phyloP scores from a whole-genome alignment of 2,113 vertebrate species.

The Syngnathus scovelli region DNA sequence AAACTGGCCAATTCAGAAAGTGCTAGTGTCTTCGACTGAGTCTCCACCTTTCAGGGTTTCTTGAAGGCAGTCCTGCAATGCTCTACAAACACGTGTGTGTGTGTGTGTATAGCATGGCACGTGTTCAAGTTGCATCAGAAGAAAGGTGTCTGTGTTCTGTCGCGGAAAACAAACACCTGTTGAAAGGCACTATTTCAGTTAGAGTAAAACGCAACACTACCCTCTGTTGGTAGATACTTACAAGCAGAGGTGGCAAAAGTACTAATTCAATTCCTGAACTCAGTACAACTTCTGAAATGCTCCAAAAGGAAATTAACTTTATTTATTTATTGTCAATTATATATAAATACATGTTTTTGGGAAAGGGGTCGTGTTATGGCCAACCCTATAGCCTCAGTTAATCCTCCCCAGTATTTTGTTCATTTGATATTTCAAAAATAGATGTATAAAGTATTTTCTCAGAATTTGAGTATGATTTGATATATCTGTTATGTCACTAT shows the following conservation, averaged over 20 bases:
- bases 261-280: too few species aligned
- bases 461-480: not conserved
- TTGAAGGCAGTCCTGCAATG: constrained; percentile 6
- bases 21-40: not conserved
- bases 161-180: constrained; percentile 35
- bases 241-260: too few species aligned
- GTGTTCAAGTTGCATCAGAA: constrained; percentile 20
- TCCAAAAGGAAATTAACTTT: not conserved
- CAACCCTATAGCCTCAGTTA: not conserved
- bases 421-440: too few species aligned
- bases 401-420: too few species aligned
- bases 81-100: constrained; percentile 22
- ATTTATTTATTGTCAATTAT: too few species aligned
- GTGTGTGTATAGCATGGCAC: constrained; percentile 23
- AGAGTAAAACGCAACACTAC: constrained; percentile 30
- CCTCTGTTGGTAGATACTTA: constrained; percentile 49
- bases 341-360: too few species aligned
- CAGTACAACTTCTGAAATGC: too few species aligned
- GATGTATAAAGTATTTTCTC: too few species aligned
- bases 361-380: too few species aligned
- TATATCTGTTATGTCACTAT: not conserved
- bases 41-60: constrained; percentile 23
- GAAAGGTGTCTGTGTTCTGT: constrained; percentile 56
- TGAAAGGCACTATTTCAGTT: constrained; percentile 1
- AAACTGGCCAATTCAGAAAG: constrained; percentile 22